A percentile compares a stretch with the other conserved stretches of the same genome.
Conservation (phyloP, 1,140 invertebrate genomes). For the Papilio aristodemus region DNA sequence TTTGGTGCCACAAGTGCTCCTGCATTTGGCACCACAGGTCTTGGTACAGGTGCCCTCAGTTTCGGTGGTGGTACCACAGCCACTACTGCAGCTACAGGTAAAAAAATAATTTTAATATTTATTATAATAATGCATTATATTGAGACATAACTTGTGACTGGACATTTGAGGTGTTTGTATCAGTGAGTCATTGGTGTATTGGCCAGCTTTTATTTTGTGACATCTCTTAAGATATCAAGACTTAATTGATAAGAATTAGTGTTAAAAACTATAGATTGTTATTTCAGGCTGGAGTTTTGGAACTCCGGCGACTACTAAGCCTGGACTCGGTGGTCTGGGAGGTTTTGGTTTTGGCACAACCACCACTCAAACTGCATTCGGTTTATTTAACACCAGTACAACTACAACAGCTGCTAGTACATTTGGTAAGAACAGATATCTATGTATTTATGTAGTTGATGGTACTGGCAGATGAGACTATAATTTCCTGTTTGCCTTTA, state of each 20-base stretch:
- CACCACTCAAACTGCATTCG: slow-evolving; percentile 50
- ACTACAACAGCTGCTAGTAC: slow-evolving; percentile 44
- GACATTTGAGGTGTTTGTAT: too few relatives aligned
- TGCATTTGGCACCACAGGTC: slow-evolving; percentile 45
- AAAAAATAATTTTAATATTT: too few relatives aligned
- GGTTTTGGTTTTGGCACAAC: slow-evolving; percentile 60
- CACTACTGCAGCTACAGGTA: slow-evolving; percentile 53
- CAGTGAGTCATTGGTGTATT: too few relatives aligned
- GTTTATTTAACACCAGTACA: slow-evolving; percentile 46
- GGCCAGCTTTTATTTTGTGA: too few relatives aligned
- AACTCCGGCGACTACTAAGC: slow-evolving; percentile 52
- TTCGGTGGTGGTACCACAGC: slow-evolving; percentile 59
- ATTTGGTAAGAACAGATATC: slow-evolving; percentile 45
- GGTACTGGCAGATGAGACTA: too few relatives aligned
- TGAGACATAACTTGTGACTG: too few relatives aligned
- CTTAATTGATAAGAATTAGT: too few relatives aligned
- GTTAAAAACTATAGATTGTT: too few relatives aligned
- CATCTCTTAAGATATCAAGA: too few relatives aligned
- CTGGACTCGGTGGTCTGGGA: slow-evolving; percentile 58
- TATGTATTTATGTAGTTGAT: too few relatives aligned
- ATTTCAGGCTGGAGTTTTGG: slow-evolving; percentile 60
- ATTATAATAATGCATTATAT: too few relatives aligned
- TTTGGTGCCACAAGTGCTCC: slow-evolving; percentile 47
- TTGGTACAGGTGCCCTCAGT: slow-evolving; percentile 53
- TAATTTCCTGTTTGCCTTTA: too few relatives aligned